phyloP scores from a whole-genome alignment of 92 coral and sea anemone genomes.

The Umimayanthus chanpuru region DNA sequence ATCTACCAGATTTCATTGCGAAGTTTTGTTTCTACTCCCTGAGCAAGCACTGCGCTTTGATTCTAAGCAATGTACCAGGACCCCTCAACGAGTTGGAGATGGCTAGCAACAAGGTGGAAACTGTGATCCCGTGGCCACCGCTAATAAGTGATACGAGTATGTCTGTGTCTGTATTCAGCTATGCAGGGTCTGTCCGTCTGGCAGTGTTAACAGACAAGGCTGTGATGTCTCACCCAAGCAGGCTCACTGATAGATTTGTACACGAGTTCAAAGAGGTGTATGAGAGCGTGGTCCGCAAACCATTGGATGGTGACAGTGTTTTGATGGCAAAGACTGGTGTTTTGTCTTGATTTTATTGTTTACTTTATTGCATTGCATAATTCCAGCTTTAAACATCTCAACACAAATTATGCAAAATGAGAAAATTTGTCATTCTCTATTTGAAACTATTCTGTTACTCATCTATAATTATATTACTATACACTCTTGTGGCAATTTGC shows the following conservation, averaged over 20 bases:
- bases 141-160: slow-evolving; percentile 92
- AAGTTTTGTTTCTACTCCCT: slow-evolving; percentile 79
- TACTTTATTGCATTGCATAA: no score
- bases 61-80: slow-evolving; percentile 96
- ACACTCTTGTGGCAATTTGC: no score
- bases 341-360: background rate
- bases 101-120: slow-evolving; percentile 76
- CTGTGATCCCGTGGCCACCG: slow-evolving; percentile 98
- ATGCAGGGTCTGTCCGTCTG: slow-evolving; percentile 93
- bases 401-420: no score
- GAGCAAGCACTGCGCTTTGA: slow-evolving; percentile 79
- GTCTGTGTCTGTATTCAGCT: slow-evolving; percentile 91
- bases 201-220: slow-evolving; percentile 86
- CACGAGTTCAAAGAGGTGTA: slow-evolving; percentile 87
- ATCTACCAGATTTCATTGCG: slow-evolving; percentile 86
- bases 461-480: no score
- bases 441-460: no score
- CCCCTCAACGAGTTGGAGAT: slow-evolving; percentile 87
- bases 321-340: background rate
- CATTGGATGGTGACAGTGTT: slow-evolving; percentile 3
- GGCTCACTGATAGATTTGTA: slow-evolving; percentile 76
- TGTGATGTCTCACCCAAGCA: slow-evolving; percentile 72
- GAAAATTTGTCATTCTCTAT: no score
- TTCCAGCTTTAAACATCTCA: no score
- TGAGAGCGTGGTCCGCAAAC: slow-evolving; percentile 41